phyloP scores from a whole-genome alignment of 2,113 vertebrate genomes.

The Synchiropus splendidus region DNA sequence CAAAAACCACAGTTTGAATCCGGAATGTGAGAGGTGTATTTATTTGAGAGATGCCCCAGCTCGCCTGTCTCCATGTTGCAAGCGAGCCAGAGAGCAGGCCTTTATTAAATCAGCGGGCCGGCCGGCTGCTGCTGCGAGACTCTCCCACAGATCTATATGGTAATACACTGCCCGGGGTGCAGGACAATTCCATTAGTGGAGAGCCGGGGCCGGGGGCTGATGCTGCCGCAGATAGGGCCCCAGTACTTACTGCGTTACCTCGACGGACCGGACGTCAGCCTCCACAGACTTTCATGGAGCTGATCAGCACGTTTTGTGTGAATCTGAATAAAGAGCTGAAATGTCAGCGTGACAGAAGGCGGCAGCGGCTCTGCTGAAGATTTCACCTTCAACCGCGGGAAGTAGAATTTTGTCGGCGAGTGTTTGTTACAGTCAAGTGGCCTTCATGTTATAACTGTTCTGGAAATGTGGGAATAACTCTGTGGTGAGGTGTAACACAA shows the following conservation, averaged over 20 bases:
- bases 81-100: conserved; percentile 53
- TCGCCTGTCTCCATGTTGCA: conserved; percentile 48
- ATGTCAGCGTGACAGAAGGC: no score
- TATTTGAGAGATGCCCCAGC: no score
- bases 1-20: no score
- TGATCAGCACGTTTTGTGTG: conserved; percentile 44
- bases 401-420: no score
- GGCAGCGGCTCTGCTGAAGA: no score
- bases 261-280: conserved; percentile 33
- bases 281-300: conserved; percentile 37
- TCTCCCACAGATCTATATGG: conserved; percentile 63
- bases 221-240: conserved; percentile 56
- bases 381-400: no score
- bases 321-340: conserved; percentile 17
- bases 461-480: no score
- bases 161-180: conserved; percentile 60
- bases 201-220: conserved; percentile 52
- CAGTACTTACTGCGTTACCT: conserved; percentile 3
- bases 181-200: conserved; percentile 67
- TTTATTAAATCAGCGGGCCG: conserved; percentile 59
- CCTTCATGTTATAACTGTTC: no score
- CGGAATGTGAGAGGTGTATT: no score
- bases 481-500: no score
- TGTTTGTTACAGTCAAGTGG: no score
- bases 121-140: conserved; percentile 55